These are phyloP conservation scores for Isichthys henryi DNA, from an alignment of 2,113 vertebrate species.

Conservation along the genomic window DNA sequence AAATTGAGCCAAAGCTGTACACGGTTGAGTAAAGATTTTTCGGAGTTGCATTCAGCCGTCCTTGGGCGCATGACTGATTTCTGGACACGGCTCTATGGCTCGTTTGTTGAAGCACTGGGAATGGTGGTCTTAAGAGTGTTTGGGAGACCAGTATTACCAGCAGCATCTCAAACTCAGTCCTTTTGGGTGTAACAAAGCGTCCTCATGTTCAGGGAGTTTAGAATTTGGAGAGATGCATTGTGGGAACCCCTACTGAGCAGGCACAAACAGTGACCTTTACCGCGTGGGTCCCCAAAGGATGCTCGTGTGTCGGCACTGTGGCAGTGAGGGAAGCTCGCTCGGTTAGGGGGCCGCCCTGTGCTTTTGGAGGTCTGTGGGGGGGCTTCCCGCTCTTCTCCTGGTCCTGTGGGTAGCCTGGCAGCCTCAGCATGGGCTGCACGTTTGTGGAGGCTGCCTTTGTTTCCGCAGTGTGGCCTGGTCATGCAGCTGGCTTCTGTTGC, in stretches of 20 bases:
- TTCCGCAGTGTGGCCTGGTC: neutral
- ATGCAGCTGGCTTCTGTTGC: neutral
- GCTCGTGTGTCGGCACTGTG: neutral
- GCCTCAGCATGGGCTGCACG: neutral
- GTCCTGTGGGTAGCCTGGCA: neutral
- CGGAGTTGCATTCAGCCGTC: neutral
- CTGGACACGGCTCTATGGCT: neutral
- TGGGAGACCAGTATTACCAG: neutral
- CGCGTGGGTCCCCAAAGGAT: neutral
- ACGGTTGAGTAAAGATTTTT: neutral
- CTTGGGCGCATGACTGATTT: neutral
- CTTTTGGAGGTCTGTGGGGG: neutral
- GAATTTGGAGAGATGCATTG: neutral
- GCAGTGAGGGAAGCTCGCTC: neutral
- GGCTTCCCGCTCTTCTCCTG: neutral
- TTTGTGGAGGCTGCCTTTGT: neutral
- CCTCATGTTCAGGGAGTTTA: neutral
- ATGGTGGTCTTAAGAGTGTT: neutral
- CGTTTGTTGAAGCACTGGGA: neutral
- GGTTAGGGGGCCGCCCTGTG: neutral
- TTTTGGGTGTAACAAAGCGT: neutral
- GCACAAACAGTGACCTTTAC: neutral
- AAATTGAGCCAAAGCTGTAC: neutral
- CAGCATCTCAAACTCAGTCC: neutral
- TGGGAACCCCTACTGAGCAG: neutral